Evolutionary conservation across 2,888 invertebrate genomes (phyloP).

Genomic region (Clitarchus hookeri): DNA sequence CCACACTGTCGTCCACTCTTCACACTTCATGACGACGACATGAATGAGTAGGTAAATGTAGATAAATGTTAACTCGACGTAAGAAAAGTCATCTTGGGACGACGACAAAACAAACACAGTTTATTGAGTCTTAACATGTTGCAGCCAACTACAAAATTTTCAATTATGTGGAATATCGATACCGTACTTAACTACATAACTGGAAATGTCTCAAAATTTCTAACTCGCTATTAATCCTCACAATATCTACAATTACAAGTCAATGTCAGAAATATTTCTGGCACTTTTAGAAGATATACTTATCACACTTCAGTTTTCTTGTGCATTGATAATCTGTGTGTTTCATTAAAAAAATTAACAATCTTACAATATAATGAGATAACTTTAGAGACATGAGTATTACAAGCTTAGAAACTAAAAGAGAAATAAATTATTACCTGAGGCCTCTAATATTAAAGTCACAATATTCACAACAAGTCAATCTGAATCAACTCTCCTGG

Average conservation of each 20-base stretch:
- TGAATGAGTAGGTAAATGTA: constrained; percentile 7
- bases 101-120: constrained; percentile 1
- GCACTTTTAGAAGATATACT: constrained; percentile 14
- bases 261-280: constrained; percentile 2
- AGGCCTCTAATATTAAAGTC: not conserved
- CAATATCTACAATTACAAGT: not conserved
- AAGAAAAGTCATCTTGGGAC: not conserved
- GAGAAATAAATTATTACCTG: not conserved
- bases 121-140: not conserved
- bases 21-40: not conserved
- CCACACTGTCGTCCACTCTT: not conserved
- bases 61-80: not conserved
- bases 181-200: constrained; percentile 14
- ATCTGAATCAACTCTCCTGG: not conserved
- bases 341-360: not conserved
- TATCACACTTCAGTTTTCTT: constrained; percentile 7
- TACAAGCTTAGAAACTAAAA: not conserved
- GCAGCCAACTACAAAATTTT: constrained; percentile 19
- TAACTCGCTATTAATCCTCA: constrained; percentile 7
- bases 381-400: not conserved
- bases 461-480: not conserved
- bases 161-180: constrained; percentile 12
- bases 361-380: not conserved
- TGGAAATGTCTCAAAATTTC: not conserved
- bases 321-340: not conserved